Conservation (phyloP, 35 echinoderm and acorn worm species). For the Heliocidaris tuberculata region DNA sequence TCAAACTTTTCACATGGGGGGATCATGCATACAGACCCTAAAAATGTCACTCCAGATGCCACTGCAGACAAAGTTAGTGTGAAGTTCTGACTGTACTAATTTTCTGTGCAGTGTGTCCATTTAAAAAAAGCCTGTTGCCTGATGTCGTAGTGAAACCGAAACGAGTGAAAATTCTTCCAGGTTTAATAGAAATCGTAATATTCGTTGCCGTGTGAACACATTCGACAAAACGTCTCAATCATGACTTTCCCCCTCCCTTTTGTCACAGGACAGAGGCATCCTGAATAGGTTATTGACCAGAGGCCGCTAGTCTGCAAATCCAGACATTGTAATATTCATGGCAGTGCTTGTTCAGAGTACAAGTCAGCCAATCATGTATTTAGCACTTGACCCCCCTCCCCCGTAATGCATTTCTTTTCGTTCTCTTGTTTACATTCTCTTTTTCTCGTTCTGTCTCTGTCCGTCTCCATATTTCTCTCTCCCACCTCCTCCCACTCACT, state of each 20-base stretch:
- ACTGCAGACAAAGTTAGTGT: too few species aligned
- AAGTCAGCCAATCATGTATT: neutral
- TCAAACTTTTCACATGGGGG: too few species aligned
- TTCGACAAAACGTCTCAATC: neutral
- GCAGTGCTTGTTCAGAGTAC: neutral
- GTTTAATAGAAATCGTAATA: neutral
- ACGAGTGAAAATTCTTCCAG: neutral
- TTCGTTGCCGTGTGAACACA: neutral
- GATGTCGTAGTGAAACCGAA: neutral
- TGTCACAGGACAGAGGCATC: constrained; percentile 9
- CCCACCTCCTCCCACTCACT: too few species aligned
- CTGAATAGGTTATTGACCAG: constrained; percentile 31
- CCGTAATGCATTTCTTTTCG: neutral
- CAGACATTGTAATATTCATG: neutral
- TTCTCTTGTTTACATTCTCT: neutral
- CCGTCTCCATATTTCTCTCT: too few species aligned
- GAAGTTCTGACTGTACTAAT: too few species aligned
- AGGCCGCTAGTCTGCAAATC: neutral
- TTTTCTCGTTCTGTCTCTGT: neutral
- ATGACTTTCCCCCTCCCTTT: constrained; percentile 33
- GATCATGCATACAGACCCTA: too few species aligned
- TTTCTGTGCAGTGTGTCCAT: neutral
- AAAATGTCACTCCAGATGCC: too few species aligned
- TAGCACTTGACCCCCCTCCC: neutral
- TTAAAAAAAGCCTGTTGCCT: neutral